Conservation (phyloP, 2,888 invertebrate species). For the Tupiocoris notatus region DNA sequence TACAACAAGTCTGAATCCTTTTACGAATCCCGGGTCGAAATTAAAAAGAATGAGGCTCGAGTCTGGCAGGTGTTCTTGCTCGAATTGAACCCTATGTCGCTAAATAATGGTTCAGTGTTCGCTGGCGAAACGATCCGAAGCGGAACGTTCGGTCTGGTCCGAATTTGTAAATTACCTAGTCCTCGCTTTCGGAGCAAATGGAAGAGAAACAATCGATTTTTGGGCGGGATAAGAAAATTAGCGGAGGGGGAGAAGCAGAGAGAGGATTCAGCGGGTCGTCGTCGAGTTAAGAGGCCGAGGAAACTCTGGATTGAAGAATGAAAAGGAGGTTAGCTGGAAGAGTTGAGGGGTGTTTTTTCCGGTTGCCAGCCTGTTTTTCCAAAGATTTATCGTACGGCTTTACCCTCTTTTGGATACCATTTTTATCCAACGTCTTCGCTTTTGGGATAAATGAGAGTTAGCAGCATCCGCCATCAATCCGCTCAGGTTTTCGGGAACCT, state of each 20-base stretch:
- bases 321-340: not conserved
- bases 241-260: not conserved
- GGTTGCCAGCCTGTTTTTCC: not conserved
- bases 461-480: not conserved
- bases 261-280: not conserved
- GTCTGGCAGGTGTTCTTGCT: no score
- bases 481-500: not conserved
- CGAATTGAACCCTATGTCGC: not conserved
- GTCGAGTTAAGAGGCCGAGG: not conserved
- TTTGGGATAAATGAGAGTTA: not conserved
- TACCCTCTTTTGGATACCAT: not conserved
- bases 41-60: no score
- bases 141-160: not conserved
- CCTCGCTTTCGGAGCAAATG: no score
- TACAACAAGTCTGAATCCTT: no score
- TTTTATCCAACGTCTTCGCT: not conserved
- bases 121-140: not conserved
- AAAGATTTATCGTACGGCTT: not conserved
- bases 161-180: not conserved
- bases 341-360: not conserved
- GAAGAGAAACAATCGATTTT: not conserved
- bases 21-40: no score
- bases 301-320: not conserved
- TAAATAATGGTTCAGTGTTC: not conserved
- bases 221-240: not conserved